Evolutionary conservation across 2,888 invertebrate genomes (phyloP).

Genomic region (Eurois occulta): DNA sequence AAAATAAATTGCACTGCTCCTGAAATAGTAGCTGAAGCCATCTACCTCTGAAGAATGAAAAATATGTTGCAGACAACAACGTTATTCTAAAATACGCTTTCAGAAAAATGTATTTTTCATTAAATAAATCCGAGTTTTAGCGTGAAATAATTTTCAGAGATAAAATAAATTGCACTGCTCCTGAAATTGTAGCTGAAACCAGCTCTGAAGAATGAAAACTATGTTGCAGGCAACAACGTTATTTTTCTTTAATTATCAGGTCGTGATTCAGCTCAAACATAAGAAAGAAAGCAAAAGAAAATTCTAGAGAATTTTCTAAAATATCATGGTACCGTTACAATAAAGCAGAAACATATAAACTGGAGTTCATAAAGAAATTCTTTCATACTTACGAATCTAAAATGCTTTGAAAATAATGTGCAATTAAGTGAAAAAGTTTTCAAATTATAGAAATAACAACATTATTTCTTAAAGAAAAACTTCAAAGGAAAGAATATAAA

Average conservation of each 20-base stretch:
- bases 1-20: slow-evolving; percentile 33
- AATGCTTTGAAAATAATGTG: slow-evolving; percentile 17
- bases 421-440: slow-evolving; percentile 7
- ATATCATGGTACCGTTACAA: background rate
- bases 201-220: slow-evolving; percentile 20
- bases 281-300: background rate
- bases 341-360: too few species aligned
- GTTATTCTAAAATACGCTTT: slow-evolving; percentile 13
- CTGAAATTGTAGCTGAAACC: background rate
- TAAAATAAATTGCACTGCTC: slow-evolving; percentile 34
- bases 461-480: slow-evolving; percentile 17
- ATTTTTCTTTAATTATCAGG: slow-evolving; percentile 31
- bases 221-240: slow-evolving; percentile 3
- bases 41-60: slow-evolving; percentile 17
- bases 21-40: background rate
- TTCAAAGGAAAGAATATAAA: slow-evolving; percentile 23
- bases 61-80: slow-evolving; percentile 13
- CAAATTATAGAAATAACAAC: background rate
- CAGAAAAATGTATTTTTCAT: background rate
- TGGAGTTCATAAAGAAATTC: background rate
- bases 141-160: background rate
- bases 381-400: background rate
- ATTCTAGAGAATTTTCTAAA: background rate
- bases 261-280: background rate
- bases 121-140: background rate